Evolutionary conservation across 2,888 invertebrate species (phyloP).

Genomic region (Andrena camellia): DNA sequence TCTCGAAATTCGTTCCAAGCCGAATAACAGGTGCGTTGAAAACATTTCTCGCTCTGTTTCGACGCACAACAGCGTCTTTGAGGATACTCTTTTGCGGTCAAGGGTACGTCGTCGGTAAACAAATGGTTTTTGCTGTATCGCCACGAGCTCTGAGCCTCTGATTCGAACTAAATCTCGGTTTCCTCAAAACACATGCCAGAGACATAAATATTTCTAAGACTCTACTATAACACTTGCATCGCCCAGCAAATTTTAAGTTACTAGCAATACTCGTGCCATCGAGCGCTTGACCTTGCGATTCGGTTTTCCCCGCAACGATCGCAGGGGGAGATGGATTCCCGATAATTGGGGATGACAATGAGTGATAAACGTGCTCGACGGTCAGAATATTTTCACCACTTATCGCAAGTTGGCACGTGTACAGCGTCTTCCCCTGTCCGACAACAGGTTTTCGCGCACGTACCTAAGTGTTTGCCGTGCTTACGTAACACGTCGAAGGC

Average conservation of each 20-base stretch:
- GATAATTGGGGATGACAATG: background rate
- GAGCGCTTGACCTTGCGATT: too few species aligned
- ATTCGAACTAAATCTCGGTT: constrained; percentile 36
- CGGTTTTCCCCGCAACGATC: background rate
- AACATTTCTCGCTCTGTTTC: background rate
- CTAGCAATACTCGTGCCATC: too few species aligned
- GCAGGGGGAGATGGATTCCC: too few species aligned
- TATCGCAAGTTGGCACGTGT: constrained; percentile 55
- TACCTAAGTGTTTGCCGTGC: constrained; percentile 61
- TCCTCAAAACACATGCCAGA: constrained; percentile 39
- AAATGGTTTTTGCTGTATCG: constrained; percentile 36
- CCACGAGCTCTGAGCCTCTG: background rate
- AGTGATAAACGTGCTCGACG: background rate
- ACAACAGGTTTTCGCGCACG: constrained; percentile 75
- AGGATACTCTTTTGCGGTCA: constrained; percentile 32
- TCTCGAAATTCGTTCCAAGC: background rate
- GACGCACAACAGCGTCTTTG: constrained; percentile 24
- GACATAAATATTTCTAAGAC: constrained; percentile 3
- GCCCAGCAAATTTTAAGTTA: too few species aligned
- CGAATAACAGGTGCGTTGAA: background rate
- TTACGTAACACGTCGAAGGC: constrained; percentile 73
- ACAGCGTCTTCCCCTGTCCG: constrained; percentile 69
- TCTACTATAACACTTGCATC: too few species aligned
- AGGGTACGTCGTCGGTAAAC: constrained; percentile 48
- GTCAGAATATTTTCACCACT: constrained; percentile 4